phyloP scores from a whole-genome alignment of 2,797 vertebrate genomes.

The Lacerta bilineata region DNA sequence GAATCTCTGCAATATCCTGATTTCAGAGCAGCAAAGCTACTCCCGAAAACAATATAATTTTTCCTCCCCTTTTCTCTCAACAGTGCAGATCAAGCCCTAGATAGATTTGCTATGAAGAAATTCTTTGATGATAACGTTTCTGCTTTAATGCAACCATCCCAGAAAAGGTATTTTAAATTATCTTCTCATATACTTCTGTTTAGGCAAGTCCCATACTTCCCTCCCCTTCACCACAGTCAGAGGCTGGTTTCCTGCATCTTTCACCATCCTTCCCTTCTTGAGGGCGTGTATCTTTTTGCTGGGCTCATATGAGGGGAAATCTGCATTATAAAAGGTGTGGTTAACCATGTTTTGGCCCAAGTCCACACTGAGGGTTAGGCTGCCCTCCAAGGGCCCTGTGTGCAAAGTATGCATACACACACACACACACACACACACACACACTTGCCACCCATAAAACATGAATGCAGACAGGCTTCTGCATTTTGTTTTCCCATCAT shows the following conservation, averaged over 20 bases:
- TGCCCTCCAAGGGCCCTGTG: no score
- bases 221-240: neutral
- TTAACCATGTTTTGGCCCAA: no score
- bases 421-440: no score
- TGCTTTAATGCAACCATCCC: conserved; percentile 94
- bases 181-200: conserved; percentile 33
- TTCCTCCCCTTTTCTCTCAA: conserved; percentile 63
- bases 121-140: conserved; percentile 97
- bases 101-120: conserved; percentile 98
- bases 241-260: conserved; percentile 29
- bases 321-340: neutral
- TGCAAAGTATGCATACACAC: no score
- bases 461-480: no score
- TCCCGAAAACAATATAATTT: conserved; percentile 21
- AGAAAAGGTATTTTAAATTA: conserved; percentile 88
- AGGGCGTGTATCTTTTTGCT: neutral
- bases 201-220: conserved; percentile 16
- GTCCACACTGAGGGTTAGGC: no score
- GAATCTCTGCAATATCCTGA: conserved; percentile 38
- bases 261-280: conserved; percentile 9
- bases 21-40: conserved; percentile 33
- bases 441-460: no score
- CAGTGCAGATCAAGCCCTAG: conserved; percentile 96
- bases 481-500: no score
- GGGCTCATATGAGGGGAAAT: neutral